Conservation (phyloP, 2,797 vertebrate species). For the Setipinna tenuifilis region DNA sequence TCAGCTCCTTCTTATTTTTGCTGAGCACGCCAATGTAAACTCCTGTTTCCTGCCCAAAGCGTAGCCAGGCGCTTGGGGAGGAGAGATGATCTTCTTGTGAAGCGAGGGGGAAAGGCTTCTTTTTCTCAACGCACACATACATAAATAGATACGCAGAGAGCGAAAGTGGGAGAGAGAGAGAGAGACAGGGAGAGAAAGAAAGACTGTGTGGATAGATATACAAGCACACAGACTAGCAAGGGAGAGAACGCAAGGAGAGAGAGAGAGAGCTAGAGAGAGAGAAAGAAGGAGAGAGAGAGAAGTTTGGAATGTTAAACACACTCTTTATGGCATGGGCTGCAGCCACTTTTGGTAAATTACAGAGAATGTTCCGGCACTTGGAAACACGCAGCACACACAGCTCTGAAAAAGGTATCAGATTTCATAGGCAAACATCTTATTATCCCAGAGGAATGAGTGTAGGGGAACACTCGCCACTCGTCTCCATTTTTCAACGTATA, state of each 20-base stretch:
- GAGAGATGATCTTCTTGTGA: slow-evolving; percentile 77
- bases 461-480: slow-evolving; percentile 63
- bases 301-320: slow-evolving; percentile 84
- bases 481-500: slow-evolving; percentile 66
- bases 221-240: slow-evolving; percentile 23
- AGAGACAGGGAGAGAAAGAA: slow-evolving; percentile 1
- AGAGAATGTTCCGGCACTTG: slow-evolving; percentile 80
- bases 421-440: slow-evolving; percentile 72
- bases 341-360: slow-evolving; percentile 86
- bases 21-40: slow-evolving; percentile 78
- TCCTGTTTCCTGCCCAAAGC: slow-evolving; percentile 77
- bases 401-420: slow-evolving; percentile 74
- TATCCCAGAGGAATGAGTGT: slow-evolving; percentile 68
- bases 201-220: slow-evolving; percentile 34
- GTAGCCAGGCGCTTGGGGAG: slow-evolving; percentile 68
- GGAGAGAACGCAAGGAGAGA: slow-evolving; percentile 60
- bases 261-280: slow-evolving; percentile 57
- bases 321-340: slow-evolving; percentile 82
- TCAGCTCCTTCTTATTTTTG: slow-evolving; percentile 64
- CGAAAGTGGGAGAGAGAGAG: slow-evolving; percentile 51
- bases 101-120: slow-evolving; percentile 57
- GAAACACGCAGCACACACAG: slow-evolving; percentile 68
- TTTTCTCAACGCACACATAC: slow-evolving; percentile 45
- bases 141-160: slow-evolving; percentile 73
- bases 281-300: slow-evolving; percentile 69